Evolutionary conservation across 2,888 invertebrate species (phyloP).

Genomic region (Protophormia terraenovae): DNA sequence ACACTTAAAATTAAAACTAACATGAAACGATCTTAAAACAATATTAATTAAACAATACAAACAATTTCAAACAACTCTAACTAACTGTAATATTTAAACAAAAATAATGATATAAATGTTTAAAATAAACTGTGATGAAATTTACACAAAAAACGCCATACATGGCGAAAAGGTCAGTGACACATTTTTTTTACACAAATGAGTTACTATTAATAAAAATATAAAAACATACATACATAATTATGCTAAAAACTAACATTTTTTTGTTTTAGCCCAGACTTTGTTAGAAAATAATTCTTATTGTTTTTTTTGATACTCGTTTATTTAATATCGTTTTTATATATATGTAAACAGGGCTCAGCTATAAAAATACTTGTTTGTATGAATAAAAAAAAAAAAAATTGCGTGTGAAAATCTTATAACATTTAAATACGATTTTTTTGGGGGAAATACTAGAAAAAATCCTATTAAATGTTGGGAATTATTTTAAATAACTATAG

Average conservation of each 20-base stretch:
- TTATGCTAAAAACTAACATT: not conserved
- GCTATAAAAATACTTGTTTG: not conserved
- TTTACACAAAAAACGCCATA: not conserved
- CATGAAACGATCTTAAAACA: not conserved
- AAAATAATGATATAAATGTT: not conserved
- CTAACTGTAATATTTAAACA: not conserved
- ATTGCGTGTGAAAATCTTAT: slow-evolving; percentile 47
- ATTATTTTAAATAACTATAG: not conserved
- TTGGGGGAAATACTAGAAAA: not conserved
- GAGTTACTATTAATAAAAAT: not conserved
- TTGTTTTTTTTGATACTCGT: not conserved
- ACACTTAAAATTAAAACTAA: not conserved
- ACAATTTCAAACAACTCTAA: not conserved
- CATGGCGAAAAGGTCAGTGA: slow-evolving; percentile 8
- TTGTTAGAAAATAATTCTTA: not conserved
- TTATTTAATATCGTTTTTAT: not conserved
- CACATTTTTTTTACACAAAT: not conserved
- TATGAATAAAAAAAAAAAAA: no score
- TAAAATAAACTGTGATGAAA: not conserved
- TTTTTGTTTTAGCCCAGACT: not conserved
- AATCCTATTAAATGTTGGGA: not conserved
- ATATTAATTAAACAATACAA: not conserved
- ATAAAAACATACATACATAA: not conserved
- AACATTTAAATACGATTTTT: slow-evolving; percentile 32
- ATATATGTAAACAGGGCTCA: not conserved